phyloP scores from a whole-genome alignment of 2,797 vertebrate genomes.

The Aselliscus stoliczkanus region DNA sequence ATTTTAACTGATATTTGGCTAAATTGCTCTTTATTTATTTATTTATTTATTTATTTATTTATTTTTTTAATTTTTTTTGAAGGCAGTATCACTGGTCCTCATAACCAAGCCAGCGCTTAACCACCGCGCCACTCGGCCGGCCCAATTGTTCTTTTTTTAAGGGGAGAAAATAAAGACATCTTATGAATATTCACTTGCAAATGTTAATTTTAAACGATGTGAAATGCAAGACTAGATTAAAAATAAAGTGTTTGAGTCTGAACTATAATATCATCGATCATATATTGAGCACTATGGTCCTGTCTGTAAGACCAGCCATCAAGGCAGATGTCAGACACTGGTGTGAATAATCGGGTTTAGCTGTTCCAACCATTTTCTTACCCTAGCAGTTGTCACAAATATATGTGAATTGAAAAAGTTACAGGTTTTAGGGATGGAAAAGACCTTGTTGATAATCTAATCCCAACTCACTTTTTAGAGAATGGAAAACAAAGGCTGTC shows the following conservation, averaged over 20 bases:
- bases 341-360: background rate
- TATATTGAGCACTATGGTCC: background rate
- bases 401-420: background rate
- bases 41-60: no score
- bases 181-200: constrained; percentile 40
- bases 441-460: background rate
- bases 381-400: background rate
- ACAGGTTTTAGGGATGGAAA: background rate
- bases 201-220: constrained; percentile 37
- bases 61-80: no score
- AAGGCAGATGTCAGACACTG: background rate
- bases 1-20: background rate
- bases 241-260: background rate
- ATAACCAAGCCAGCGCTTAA: no score
- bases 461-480: background rate
- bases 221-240: background rate
- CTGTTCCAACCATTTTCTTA: background rate
- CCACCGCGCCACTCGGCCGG: no score
- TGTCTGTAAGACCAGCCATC: background rate
- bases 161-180: background rate
- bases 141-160: no score
- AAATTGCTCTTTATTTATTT: background rate
- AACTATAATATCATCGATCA: background rate
- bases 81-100: no score
- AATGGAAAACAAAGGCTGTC: background rate